A percentile compares a stretch with the other conserved stretches of the same genome.
Conservation (phyloP, 2,113 vertebrate species). For the Burhinus bistriatus region DNA sequence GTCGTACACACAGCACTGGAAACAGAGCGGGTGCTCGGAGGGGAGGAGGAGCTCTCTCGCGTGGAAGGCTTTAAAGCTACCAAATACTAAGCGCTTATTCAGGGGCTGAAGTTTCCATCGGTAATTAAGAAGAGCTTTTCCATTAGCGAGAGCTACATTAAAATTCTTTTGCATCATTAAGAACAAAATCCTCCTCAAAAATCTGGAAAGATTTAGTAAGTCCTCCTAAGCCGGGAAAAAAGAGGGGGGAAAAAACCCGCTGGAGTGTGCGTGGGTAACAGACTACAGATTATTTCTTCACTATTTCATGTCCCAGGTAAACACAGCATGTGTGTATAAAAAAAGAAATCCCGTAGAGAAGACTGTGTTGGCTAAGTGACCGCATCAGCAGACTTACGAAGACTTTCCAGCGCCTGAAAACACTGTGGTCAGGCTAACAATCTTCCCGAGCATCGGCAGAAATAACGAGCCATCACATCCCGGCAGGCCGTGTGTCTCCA, state of each 20-base stretch:
- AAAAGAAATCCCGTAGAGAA: background rate
- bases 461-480: background rate
- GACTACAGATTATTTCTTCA: background rate
- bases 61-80: background rate
- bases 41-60: background rate
- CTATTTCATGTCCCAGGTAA: background rate
- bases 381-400: background rate
- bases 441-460: background rate
- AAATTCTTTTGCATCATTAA: constrained; percentile 8
- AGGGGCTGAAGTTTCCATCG: background rate
- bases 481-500: background rate
- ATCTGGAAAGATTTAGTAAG: background rate
- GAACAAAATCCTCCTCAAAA: background rate
- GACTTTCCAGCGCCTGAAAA: background rate
- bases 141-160: background rate
- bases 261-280: background rate
- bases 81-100: background rate
- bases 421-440: background rate
- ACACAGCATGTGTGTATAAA: accelerated
- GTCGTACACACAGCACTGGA: background rate
- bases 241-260: too few species aligned
- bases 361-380: background rate
- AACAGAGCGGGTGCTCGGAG: background rate
- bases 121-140: background rate
- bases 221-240: background rate